Evolutionary conservation across 2,797 vertebrate species (phyloP), one percentile per base, ranked within the genome.

Genomic region (Pseudocheirus occidentalis): DNA sequence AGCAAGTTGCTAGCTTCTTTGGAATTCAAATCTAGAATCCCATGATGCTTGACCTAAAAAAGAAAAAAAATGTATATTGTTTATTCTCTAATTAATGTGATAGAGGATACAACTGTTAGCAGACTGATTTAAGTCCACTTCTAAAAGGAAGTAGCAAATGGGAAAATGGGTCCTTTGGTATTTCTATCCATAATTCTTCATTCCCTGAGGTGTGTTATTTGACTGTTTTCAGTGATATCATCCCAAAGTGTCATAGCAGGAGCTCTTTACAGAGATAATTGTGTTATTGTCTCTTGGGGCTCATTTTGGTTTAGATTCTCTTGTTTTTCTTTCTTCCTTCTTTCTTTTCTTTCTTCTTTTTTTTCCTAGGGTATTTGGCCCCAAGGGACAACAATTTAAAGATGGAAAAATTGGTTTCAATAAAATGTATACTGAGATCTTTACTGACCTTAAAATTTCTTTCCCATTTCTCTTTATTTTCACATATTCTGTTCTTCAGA

Each of bases 1-100:
- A 40, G 50, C 56, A 31, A n/a, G 54, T 93, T 34, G 9, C 55
- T 50, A 16, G 46, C 56, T 94, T 91, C 95, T 93, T 96, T 92
- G 58, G 94, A 97, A 96, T 93, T 96, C 50, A 95, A 81, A 94
- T 66, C 34, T 59, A 29, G 31, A 27, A 55, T 94, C 93, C 91
- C 54, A 1, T 40, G 95, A 92, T 46, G 90, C 54, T 92, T 91
- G 95, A 66, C 92, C 55, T 94, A 46, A 52, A 90, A 97, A 94
- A 93, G 40, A 58, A 91, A 95, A 93, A 28, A 62, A 95, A 96
- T n/a, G 54, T 90, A 4, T 55, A 12, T 92, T 92, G 91, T 96
- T 95, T 81, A 62, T 62, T 87, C 52, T 95, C 96, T 94, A 93
- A 90, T 94, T 95, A 95, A 90, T 92, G 56, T 46, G 1, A 53